Conservation (phyloP, 2,797 vertebrate species). For the Chanos chanos region DNA sequence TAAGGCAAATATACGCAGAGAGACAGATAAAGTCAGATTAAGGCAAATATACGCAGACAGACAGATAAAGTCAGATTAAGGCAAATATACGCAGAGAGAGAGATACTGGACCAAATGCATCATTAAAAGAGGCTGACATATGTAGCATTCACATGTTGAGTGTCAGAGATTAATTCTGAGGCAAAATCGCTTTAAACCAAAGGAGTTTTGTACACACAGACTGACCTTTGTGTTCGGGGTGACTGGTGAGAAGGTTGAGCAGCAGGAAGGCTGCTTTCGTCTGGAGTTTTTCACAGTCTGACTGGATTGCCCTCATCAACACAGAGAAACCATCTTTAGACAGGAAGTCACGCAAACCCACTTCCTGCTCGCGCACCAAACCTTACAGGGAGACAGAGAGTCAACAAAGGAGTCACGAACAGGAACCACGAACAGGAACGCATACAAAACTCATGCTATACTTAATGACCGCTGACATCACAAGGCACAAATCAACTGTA, state of each 20-base stretch:
- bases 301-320: constrained; percentile 88
- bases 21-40: too few species aligned
- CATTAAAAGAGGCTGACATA: too few species aligned
- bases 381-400: constrained; percentile 58
- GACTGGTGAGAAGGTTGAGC: constrained; percentile 79
- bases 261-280: constrained; percentile 87
- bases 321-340: constrained; percentile 84
- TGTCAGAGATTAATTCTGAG: too few species aligned
- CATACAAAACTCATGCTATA: too few species aligned
- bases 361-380: constrained; percentile 85
- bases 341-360: constrained; percentile 78
- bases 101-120: too few species aligned
- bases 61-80: not conserved
- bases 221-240: constrained; percentile 85
- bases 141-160: not conserved
- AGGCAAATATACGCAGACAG: too few species aligned
- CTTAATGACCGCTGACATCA: too few species aligned
- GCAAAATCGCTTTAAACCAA: too few species aligned
- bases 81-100: not conserved
- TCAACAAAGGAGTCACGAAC: not conserved
- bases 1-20: too few species aligned
- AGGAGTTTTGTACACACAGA: too few species aligned
- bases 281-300: constrained; percentile 78
- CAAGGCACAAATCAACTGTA: not conserved
- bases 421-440: not conserved